These are phyloP conservation scores for Glaucopsyche alexis DNA, from an alignment of 2,888 invertebrate species.

Conservation along the genomic window DNA sequence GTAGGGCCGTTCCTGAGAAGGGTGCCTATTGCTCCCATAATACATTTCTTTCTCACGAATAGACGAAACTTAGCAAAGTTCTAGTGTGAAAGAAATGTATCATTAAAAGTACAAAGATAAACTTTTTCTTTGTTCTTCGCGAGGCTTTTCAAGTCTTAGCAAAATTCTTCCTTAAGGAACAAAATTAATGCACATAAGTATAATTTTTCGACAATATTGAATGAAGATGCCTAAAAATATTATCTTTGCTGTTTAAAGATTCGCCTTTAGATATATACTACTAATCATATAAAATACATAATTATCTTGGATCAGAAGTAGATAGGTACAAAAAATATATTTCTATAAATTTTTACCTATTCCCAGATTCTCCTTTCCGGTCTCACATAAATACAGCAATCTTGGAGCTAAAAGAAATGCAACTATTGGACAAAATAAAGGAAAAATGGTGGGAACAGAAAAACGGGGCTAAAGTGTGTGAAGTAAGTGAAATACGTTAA, in stretches of 20 bases:
- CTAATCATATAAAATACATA: too few species aligned
- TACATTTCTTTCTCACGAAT: not conserved
- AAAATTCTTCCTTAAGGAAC: not conserved
- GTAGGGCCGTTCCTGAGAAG: not conserved
- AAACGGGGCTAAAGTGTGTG: slow-evolving; percentile 81
- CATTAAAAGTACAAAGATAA: slow-evolving; percentile 25
- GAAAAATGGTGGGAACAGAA: slow-evolving; percentile 93
- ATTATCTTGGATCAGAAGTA: too few species aligned
- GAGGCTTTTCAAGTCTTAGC: not conserved
- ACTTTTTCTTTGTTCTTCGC: slow-evolving; percentile 27
- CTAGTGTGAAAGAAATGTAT: slow-evolving; percentile 14
- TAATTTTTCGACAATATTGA: not conserved
- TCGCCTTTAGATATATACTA: too few species aligned
- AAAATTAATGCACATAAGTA: not conserved
- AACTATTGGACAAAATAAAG: slow-evolving; percentile 87
- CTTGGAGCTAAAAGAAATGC: slow-evolving; percentile 91
- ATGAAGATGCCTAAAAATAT: not conserved
- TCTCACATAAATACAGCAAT: slow-evolving; percentile 91
- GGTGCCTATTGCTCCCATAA: not conserved
- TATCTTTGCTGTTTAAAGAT: not conserved
- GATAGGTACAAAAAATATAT: not conserved
- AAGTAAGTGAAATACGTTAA: slow-evolving; percentile 48
- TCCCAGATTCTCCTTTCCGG: slow-evolving; percentile 85
- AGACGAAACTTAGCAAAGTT: not conserved
- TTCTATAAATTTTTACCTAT: slow-evolving; percentile 15